phyloP scores from a whole-genome alignment of 2,797 vertebrate genomes.

The Cossypha dichroa region DNA sequence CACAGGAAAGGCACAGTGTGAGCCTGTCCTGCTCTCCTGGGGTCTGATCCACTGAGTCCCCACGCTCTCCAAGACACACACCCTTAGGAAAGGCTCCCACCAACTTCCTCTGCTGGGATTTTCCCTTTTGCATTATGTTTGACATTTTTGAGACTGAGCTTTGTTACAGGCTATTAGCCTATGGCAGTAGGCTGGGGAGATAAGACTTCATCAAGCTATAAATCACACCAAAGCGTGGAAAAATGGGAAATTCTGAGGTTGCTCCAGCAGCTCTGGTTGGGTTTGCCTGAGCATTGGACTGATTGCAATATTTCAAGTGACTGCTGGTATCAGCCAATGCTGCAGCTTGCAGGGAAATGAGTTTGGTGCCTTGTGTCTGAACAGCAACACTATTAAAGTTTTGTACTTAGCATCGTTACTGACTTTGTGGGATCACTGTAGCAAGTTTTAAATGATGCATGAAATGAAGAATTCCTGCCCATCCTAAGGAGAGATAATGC shows the following conservation, averaged over 20 bases:
- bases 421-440: conserved; percentile 74
- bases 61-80: accelerated
- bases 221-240: conserved; percentile 42
- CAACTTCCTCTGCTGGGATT: conserved; percentile 18
- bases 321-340: not conserved
- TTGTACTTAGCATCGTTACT: conserved; percentile 72
- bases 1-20: accelerated
- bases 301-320: conserved; percentile 40
- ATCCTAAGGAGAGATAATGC: conserved; percentile 70
- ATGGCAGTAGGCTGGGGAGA: conserved; percentile 68
- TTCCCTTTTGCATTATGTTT: conserved; percentile 56
- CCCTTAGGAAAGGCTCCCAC: conserved; percentile 14
- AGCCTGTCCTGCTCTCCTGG: not conserved
- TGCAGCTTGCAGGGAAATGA: conserved; percentile 61
- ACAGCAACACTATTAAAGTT: conserved; percentile 68
- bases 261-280: not conserved
- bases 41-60: not conserved
- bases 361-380: conserved; percentile 54
- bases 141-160: conserved; percentile 68
- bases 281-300: not conserved
- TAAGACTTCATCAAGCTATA: conserved; percentile 65
- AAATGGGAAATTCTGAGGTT: conserved; percentile 44
- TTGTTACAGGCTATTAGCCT: conserved; percentile 72
- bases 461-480: conserved; percentile 80
- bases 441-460: conserved; percentile 82